phyloP scores from a whole-genome alignment of 2,797 vertebrate species.

The Threskiornis aethiopicus region DNA sequence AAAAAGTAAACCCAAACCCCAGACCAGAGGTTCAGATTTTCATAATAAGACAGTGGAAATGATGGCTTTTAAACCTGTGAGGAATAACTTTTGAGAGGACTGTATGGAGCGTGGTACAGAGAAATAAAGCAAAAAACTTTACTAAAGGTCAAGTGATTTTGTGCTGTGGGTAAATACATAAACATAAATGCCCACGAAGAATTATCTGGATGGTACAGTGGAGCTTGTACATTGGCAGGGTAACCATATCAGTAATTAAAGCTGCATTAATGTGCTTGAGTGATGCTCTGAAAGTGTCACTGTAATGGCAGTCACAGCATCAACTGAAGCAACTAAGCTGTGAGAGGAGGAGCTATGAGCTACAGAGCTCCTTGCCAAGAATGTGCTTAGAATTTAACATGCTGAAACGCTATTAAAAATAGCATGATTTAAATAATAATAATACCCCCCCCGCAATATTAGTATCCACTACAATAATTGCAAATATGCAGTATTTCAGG shows the following conservation, averaged over 20 bases:
- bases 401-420: background rate
- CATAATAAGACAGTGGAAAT: background rate
- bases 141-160: background rate
- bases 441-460: background rate
- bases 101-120: background rate
- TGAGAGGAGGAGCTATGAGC: background rate
- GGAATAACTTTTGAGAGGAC: background rate
- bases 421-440: background rate
- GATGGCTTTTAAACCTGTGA: background rate
- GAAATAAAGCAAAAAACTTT: background rate
- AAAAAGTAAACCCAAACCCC: background rate
- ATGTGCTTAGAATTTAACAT: background rate
- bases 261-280: background rate
- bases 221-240: background rate
- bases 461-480: background rate
- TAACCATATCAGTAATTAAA: background rate
- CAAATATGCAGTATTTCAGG: background rate
- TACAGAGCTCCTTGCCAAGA: background rate
- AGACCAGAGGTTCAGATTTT: background rate
- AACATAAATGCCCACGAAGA: background rate
- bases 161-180: background rate
- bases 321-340: background rate
- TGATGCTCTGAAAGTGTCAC: conserved; percentile 12
- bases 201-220: background rate
- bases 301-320: background rate